Evolutionary conservation across 2,888 invertebrate species (phyloP).

Genomic region (Adineta ricciae): DNA sequence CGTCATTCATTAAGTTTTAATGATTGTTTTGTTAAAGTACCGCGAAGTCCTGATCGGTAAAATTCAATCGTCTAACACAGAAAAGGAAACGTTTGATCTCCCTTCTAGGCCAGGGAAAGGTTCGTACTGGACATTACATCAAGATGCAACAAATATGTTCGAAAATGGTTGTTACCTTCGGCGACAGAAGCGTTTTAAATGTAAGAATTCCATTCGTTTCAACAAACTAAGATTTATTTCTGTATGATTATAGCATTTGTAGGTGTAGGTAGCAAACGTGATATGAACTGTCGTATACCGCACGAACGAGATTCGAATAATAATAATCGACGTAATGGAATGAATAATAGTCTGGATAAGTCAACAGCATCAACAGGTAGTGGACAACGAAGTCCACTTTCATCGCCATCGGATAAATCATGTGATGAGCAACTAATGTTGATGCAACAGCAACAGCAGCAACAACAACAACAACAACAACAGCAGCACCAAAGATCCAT

Average conservation of each 20-base stretch:
- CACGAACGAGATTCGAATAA: background rate
- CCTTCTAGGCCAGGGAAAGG: slow-evolving; percentile 77
- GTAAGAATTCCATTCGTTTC: background rate
- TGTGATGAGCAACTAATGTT: background rate
- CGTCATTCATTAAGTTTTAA: slow-evolving; percentile 93
- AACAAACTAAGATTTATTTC: background rate
- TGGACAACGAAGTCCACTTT: slow-evolving; percentile 17
- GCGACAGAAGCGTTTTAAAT: slow-evolving; percentile 89
- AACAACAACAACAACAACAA: background rate
- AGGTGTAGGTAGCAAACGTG: background rate
- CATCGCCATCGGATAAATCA: slow-evolving; percentile 16
- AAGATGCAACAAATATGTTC: slow-evolving; percentile 97
- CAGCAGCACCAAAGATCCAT: background rate
- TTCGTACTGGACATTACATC: slow-evolving; percentile 92
- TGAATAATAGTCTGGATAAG: background rate
- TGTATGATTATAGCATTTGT: background rate
- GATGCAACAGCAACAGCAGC: background rate
- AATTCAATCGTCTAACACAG: background rate
- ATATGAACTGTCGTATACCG: background rate
- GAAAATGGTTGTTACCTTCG: slow-evolving; percentile 95
- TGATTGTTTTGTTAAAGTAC: slow-evolving; percentile 97
- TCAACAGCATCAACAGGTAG: slow-evolving; percentile 3
- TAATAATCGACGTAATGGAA: background rate
- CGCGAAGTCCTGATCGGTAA: slow-evolving; percentile 65
- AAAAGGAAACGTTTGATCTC: background rate